Base-by-base conservation (phyloP, 2,888 invertebrate genomes). In the Portevinia maculata region DNA sequence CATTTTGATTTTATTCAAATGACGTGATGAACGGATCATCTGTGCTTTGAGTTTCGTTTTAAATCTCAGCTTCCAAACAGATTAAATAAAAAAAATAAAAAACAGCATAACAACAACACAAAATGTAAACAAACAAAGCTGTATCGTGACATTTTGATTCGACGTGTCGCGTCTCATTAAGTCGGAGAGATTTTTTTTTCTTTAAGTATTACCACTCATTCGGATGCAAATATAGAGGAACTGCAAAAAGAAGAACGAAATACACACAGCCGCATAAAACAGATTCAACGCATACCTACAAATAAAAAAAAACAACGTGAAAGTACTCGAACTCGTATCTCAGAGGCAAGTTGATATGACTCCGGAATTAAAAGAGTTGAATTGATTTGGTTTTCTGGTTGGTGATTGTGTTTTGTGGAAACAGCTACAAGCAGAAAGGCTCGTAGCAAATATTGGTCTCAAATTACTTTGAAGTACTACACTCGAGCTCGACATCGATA, bases 141-240 rank as follows among this genome's bases (percentile, higher is more conserved):
- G 50, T 9, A 39, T 75, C 75, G 81, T 81, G 81, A 81, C 70
- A 70, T 48, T 70, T 81, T 70, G 73, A 79, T 74, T 74, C 74
- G 79, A 81, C 62, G 69, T 81, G 74, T 81, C 79, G 69, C 64
- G 74, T 81, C 74, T 73, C 74, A 81, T 79, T 74, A 74, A 70
- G 59, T 74, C 64, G 24, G 32, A 1, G 44, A 41, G 69, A 70
- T 79, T 59, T 48, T 59, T 39, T 34, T 50, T 50, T 60, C 37
- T 53, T 34, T 50, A 4, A 48, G 57, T 48, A 9, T 73, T 62
- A 62, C 79, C 74, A 62, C 74, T 74, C 60, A 69, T 62, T 50
- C 62, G 19, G 50, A 73, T 79, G 67, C 67, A 60, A 65, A 71
- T 34, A 60, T 13, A 13, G 7, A 4, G 37, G 5, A 6, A n/a